Evolutionary conservation across 2,888 invertebrate species (phyloP).

Genomic region (Ormyrus rosae): DNA sequence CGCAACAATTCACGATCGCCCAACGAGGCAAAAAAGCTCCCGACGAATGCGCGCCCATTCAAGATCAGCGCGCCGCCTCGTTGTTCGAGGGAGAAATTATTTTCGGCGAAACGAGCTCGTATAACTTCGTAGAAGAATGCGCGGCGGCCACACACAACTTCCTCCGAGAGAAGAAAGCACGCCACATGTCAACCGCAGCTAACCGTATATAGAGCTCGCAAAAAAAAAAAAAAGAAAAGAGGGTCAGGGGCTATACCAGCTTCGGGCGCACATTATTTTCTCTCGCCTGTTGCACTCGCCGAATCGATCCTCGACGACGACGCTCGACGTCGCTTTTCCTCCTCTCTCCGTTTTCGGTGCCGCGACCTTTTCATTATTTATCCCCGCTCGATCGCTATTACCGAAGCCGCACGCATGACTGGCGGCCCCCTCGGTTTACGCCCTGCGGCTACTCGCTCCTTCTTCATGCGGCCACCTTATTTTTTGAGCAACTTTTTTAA

Average conservation of each 20-base stretch:
- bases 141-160: too few relatives aligned
- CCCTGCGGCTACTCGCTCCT: not conserved
- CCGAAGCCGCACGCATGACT: not conserved
- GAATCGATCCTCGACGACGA: constrained; percentile 28
- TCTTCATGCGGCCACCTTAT: not conserved
- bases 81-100: constrained; percentile 26
- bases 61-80: not conserved
- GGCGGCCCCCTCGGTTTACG: not conserved
- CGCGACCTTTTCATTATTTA: constrained; percentile 40
- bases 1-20: too few relatives aligned
- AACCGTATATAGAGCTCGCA: too few relatives aligned
- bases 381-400: constrained; percentile 13
- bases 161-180: not conserved
- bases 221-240: constrained; percentile 17
- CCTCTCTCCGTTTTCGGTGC: not conserved
- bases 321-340: not conserved
- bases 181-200: too few relatives aligned
- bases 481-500: constrained; percentile 1
- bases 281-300: constrained; percentile 48
- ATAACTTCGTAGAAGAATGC: too few relatives aligned
- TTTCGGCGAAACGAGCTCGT: constrained; percentile 14
- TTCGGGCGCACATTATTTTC: constrained; percentile 30
- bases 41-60: not conserved
- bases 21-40: not conserved
- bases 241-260: constrained; percentile 19